These are phyloP conservation scores for Rhinoraja longicauda DNA, from an alignment of 2,797 vertebrate genomes.

Conservation along the genomic window DNA sequence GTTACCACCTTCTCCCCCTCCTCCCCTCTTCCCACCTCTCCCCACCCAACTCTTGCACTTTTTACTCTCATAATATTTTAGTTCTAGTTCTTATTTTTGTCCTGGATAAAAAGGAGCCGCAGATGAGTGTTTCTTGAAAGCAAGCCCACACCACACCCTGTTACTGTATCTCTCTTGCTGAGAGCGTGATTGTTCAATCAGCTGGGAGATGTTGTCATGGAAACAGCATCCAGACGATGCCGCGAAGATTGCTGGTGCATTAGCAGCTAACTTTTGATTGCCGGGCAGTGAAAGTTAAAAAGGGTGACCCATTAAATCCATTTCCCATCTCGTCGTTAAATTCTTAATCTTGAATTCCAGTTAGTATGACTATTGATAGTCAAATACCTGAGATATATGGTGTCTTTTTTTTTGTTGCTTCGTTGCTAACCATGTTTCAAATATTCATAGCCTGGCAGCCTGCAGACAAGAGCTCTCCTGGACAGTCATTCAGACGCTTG, in stretches of 20 bases:
- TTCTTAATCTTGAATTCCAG: not conserved
- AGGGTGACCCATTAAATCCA: not conserved
- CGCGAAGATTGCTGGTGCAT: not conserved
- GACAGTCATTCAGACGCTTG: no score
- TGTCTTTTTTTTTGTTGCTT: not conserved
- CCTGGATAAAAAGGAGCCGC: not conserved
- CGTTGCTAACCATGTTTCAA: not conserved
- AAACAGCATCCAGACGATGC: conserved; percentile 15
- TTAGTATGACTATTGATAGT: not conserved
- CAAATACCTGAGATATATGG: not conserved
- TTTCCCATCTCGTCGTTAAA: not conserved
- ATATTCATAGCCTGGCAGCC: not conserved
- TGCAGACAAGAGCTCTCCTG: not conserved
- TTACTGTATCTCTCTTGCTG: not conserved
- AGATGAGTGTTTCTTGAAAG: not conserved
- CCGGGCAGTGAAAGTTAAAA: not conserved
- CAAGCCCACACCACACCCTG: not conserved
- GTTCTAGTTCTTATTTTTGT: not conserved
- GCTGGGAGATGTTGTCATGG: conserved; percentile 14
- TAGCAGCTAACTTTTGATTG: not conserved
- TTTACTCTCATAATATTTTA: not conserved
- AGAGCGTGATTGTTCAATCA: conserved; percentile 10
- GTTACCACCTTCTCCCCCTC: not conserved
- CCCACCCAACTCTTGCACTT: not conserved
- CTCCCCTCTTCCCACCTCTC: rapidly evolving